A percentile compares a stretch with the other conserved stretches of the same genome.
phyloP scores from a whole-genome alignment of 2,797 vertebrate species.

The Sarcoramphus papa region DNA sequence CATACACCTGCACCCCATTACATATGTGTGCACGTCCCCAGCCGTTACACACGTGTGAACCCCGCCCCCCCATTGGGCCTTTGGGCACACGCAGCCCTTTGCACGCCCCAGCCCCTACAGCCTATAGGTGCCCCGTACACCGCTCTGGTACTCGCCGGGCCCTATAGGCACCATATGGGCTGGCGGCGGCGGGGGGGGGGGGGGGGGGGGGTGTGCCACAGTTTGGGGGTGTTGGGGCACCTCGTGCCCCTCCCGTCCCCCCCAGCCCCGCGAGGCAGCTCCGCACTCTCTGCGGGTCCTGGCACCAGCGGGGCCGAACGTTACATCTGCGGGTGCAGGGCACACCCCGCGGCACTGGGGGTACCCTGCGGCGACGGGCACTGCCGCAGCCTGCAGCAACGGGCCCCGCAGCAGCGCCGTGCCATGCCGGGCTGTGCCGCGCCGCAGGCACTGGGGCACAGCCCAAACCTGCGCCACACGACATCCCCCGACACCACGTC shows the following conservation, averaged over 20 bases:
- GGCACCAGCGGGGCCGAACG: too few species aligned
- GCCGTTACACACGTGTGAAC: background rate
- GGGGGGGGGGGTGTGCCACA: too few species aligned
- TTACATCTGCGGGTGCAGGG: background rate
- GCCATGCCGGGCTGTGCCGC: background rate
- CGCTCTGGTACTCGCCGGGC: background rate
- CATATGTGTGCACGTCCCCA: background rate
- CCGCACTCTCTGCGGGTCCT: background rate
- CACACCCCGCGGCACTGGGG: fast-evolving
- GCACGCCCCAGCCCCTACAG: background rate
- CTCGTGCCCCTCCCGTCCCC: background rate
- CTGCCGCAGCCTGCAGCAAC: background rate
- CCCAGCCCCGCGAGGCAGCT: too few species aligned
- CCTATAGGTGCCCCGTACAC: background rate
- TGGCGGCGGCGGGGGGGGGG: background rate
- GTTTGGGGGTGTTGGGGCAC: background rate
- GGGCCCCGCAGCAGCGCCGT: background rate
- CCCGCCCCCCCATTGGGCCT: too few species aligned
- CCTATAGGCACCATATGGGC: background rate
- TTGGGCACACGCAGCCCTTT: background rate
- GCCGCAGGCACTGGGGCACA: fast-evolving
- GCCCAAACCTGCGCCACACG: background rate
- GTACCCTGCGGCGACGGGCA: background rate
- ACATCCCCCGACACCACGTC: background rate
- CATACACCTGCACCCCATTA: background rate